phyloP scores from a whole-genome alignment of 2,797 vertebrate species.

The Poecilia velifera region DNA sequence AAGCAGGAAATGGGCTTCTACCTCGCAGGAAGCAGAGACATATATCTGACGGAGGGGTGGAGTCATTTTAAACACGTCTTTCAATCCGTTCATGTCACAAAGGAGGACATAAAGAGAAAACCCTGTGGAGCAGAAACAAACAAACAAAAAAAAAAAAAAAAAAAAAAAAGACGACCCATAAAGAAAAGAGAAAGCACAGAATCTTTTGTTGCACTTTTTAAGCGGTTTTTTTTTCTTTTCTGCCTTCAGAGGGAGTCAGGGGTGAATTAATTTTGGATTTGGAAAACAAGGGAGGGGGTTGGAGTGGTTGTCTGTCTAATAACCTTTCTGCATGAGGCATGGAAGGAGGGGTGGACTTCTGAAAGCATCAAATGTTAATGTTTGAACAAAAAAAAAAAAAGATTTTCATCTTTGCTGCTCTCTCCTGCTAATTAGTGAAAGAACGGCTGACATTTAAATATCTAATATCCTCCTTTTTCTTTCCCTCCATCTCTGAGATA shows the following conservation, averaged over 20 bases:
- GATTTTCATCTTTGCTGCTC: slow-evolving; percentile 32
- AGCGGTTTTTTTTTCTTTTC: slow-evolving; percentile 25
- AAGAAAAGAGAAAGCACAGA: slow-evolving; percentile 3
- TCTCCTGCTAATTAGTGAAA: slow-evolving; percentile 64
- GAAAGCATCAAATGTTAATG: slow-evolving; percentile 52
- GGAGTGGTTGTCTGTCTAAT: slow-evolving; percentile 23
- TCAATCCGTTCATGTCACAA: slow-evolving; percentile 49
- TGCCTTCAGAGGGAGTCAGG: slow-evolving; percentile 33
- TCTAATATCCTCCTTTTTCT: slow-evolving; percentile 46
- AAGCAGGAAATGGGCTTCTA: slow-evolving; percentile 51
- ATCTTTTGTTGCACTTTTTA: slow-evolving; percentile 14
- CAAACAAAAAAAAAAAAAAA: background rate
- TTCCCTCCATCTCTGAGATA: slow-evolving; percentile 40
- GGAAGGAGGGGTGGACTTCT: slow-evolving; percentile 19
- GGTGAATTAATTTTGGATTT: slow-evolving; percentile 47
- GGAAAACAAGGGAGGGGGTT: background rate
- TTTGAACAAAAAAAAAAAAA: slow-evolving; percentile 27
- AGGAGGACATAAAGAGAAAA: slow-evolving; percentile 18
- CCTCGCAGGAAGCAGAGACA: slow-evolving; percentile 19
- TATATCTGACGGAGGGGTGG: background rate
- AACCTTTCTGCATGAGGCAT: slow-evolving; percentile 21
- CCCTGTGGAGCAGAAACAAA: slow-evolving; percentile 13
- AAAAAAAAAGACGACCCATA: background rate
- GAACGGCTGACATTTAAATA: slow-evolving; percentile 59
- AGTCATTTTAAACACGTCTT: slow-evolving; percentile 56